Base-by-base conservation (phyloP, 1,140 invertebrate species). In the Trichonephila clavata region DNA sequence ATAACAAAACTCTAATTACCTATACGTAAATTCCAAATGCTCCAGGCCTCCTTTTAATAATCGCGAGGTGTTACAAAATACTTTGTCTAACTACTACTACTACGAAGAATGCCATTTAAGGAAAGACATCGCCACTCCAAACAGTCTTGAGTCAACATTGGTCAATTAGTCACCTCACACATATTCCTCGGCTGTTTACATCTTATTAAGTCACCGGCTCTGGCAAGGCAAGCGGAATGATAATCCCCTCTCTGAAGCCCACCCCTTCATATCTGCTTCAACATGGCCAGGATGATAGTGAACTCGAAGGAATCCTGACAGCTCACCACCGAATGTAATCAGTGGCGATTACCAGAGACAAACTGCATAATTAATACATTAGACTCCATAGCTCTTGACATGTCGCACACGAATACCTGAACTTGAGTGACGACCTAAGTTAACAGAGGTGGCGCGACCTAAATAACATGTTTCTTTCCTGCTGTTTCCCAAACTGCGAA, bases 361-460 rank as follows among this genome's bases (percentile, higher is more conserved):
- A 89, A 61, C 87, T 89, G 87, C 63, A 89, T 89, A 89, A 89
- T 89, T 89, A 89, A 89, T 89, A 71, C 87, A 89, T 89, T 89
- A 71, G 43, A 89, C 24, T 71, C 50, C 24, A 57, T 71, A 89
- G 43, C 68, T 68, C 63, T 50, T 71, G 87, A 89, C 65, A 7
- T 24, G 39, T 77, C 39, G 32, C 39, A 59, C 16, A 21, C 20
- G 39, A 71, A 57, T 84, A 84, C 83, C 83, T 84, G 83, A 4
- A 7, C 39, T 21, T 77, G 50, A 84, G n/a, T 18, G 57, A 60
- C 16, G 57, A 77, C 50, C 50, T 0, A 13, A 50, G 50, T 13
- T 50, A 50, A 50, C 39, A 10, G 43, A 43, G 43, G n/a, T 83
- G 80, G 16, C n/a, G 32, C 13, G 71, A 21, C 71, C 71, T 8